Base-by-base conservation (phyloP, 2,888 invertebrate genomes). In the Herminia tarsipennalis region DNA sequence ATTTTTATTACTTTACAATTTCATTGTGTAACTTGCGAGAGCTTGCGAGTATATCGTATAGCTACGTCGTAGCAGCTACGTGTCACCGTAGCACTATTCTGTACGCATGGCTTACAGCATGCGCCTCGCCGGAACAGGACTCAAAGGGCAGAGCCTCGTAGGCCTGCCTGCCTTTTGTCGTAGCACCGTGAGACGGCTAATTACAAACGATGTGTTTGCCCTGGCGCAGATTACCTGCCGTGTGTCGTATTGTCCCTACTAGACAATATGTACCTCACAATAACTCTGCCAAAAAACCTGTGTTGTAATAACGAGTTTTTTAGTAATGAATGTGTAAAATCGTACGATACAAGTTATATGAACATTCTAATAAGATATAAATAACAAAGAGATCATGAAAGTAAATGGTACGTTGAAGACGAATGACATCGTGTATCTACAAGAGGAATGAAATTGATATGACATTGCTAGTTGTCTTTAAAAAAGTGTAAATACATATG, bases 141-240 rank as follows among this genome's bases (percentile, higher is more conserved):
- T 73, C 76, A 76, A 76, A 73, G 69, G 64, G 64, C 54, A 52
- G 55, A 53, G 58, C 59, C 57, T 60, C 56, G 33, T 34, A 50
- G 55, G 46, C 59, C 35, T 40, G 57, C 48, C 50, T 48, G 59
- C 63, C 69, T 71, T 76, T 74, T 80, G 74, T 75, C 69, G 66
- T 57, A 56, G 57, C 60, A 58, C 67, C 69, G 60, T 66, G 73
- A 72, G 70, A 66, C 61, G 70, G 76, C 76, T 82, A 82, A 82
- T 82, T 80, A 80, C 79, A 67, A 67, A 65, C 69, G 66, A 64
- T 73, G 70, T 73, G 73, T 77, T 72, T 73, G 66, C 66, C 64
- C 64, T 46, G 65, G 52, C 68, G 64, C 61, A 66, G 70, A 76
- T 78, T 76, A 78, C 76, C 78, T 76, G 70, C 63, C 65, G 35